Percentiles rank a stretch among this genome's conserved stretches.
phyloP scores from a whole-genome alignment of 2,888 invertebrate species.

The Apocheima hispidaria region DNA sequence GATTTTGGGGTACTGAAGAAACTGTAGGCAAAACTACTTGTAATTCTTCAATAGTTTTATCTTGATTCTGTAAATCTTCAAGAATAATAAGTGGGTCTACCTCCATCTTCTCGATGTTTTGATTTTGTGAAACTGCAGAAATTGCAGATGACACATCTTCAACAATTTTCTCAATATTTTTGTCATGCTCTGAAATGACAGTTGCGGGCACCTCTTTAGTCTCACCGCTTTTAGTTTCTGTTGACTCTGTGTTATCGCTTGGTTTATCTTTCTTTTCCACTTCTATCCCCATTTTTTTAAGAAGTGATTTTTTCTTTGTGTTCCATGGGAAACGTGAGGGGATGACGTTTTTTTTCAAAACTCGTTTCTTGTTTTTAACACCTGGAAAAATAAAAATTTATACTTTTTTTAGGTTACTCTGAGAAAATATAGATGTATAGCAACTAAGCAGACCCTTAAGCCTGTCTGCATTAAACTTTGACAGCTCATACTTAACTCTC shows the following conservation, averaged over 20 bases:
- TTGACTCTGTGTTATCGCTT: not conserved
- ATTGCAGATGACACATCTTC: not conserved
- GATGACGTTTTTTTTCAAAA: constrained; percentile 7
- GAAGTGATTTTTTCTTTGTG: constrained; percentile 8
- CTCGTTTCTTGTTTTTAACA: constrained; percentile 12
- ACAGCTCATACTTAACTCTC: no score
- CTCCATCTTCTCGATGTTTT: not conserved
- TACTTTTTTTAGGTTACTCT: no score
- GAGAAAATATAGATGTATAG: not conserved
- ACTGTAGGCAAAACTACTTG: not conserved
- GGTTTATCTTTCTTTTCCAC: not conserved
- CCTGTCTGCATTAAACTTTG: no score
- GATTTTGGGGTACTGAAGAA: not conserved
- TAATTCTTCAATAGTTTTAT: no score
- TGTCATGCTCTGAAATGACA: not conserved
- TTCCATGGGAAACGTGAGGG: constrained; percentile 8
- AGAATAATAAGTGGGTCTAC: not conserved
- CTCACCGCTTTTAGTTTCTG: not conserved
- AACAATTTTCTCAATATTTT: not conserved
- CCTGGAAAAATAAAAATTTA: constrained; percentile 1
- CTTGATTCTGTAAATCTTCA: not conserved
- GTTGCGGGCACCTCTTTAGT: not conserved
- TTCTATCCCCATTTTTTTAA: constrained; percentile 9
- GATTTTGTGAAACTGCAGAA: not conserved
- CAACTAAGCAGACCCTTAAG: not conserved